A percentile compares a stretch with the other conserved stretches of the same genome.
Conservation (phyloP, 2,113 vertebrate species). For the Choloepus hoffmanni region DNA sequence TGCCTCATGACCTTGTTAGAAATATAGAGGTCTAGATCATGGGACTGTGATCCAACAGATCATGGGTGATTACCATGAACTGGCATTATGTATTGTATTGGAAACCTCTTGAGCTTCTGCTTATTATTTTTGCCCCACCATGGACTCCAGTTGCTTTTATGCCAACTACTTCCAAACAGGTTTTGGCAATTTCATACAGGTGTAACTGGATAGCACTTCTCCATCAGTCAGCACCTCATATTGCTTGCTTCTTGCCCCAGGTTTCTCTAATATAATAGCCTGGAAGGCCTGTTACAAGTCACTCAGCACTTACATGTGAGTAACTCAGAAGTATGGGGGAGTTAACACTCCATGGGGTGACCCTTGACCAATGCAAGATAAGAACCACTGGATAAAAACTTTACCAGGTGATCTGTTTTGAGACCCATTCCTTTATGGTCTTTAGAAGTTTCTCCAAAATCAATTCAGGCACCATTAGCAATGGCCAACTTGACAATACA, state of each 20-base stretch:
- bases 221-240: background rate
- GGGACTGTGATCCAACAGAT: background rate
- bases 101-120: background rate
- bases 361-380: background rate
- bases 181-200: background rate
- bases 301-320: background rate
- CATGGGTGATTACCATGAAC: background rate
- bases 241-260: constrained; percentile 11
- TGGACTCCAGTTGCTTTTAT: no score
- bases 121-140: background rate
- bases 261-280: background rate
- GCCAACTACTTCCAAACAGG: no score
- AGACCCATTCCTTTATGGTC: background rate
- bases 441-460: background rate
- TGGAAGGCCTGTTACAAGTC: background rate
- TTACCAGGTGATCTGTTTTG: background rate
- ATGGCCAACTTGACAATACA: background rate
- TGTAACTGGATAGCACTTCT: no score
- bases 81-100: background rate
- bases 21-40: background rate
- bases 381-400: background rate
- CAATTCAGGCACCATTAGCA: background rate
- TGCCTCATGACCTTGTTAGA: background rate
- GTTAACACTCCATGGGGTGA: no score
- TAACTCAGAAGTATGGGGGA: background rate